Evolutionary conservation across 1,140 invertebrate species (phyloP).

Genomic region (Frieseomelitta varia): DNA sequence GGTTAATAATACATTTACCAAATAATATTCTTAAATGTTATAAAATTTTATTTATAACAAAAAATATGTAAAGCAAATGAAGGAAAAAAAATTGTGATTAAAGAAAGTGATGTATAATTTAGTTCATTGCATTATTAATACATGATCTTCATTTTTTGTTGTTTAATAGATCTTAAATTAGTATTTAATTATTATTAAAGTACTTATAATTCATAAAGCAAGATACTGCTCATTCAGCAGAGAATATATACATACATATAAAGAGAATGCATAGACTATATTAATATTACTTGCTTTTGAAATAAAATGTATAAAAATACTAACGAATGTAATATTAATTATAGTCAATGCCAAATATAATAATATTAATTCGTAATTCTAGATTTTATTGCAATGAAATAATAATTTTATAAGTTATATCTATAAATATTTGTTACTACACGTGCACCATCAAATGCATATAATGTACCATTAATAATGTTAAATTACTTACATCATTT

Average conservation of each 20-base stretch:
- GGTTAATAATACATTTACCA: slow-evolving; percentile 2
- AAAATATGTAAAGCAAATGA: slow-evolving; percentile 19
- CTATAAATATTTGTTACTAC: slow-evolving; percentile 41
- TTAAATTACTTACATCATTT: slow-evolving; percentile 36
- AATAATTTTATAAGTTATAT: slow-evolving; percentile 28
- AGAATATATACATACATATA: slow-evolving; percentile 24
- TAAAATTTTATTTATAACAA: neutral
- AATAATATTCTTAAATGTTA: slow-evolving; percentile 28
- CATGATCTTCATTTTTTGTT: slow-evolving; percentile 8
- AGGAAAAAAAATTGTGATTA: slow-evolving; percentile 20
- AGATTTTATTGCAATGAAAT: slow-evolving; percentile 45
- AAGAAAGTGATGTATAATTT: slow-evolving; percentile 4
- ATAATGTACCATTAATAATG: slow-evolving; percentile 52
- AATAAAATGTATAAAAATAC: slow-evolving; percentile 46
- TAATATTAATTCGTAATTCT: slow-evolving; percentile 44
- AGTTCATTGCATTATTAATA: slow-evolving; percentile 14
- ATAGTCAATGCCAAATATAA: slow-evolving; percentile 51
- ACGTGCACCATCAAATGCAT: slow-evolving; percentile 27
- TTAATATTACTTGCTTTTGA: slow-evolving; percentile 53
- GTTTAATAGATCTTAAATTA: slow-evolving; percentile 22
- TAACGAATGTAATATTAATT: slow-evolving; percentile 56
- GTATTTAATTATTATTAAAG: slow-evolving; percentile 29
- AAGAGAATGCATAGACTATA: slow-evolving; percentile 38
- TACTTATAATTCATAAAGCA: slow-evolving; percentile 51
- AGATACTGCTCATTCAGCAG: slow-evolving; percentile 23